Base-by-base conservation (phyloP, 2,113 vertebrate genomes). In the Ardeotis arabs region DNA sequence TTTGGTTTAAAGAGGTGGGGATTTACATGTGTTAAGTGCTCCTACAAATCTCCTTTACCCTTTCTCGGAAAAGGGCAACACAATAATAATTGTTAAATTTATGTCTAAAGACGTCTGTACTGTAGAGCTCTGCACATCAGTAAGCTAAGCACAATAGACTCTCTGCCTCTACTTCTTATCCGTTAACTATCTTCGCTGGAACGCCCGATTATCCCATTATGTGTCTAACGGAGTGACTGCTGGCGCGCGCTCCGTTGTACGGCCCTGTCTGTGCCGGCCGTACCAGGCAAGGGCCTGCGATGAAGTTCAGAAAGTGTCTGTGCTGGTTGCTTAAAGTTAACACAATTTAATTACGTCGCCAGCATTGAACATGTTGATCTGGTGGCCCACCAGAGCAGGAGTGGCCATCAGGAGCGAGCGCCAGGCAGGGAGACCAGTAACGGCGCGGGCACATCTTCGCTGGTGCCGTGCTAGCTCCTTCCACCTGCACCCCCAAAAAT, bases 21-120 rank as follows among this genome's bases (percentile, higher is more conserved):
- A 97, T 98, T 98, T 96, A 88, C 97, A 96, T 89, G 98, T 96
- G 97, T 87, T 97, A 98, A 98, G 93, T 95, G 90, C 97, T 97
- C 93, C 98, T 98, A 98, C 98, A 98, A 98, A 98, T 98, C 98
- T 98, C 96, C 96, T 96, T 90, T 98, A 97, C 97, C 98, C 97
- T 98, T 98, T 98, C 94, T 84, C 56, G 93, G 97, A 98, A 98
- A 98, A 98, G 98, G 98, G 97, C 98, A 98, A 95, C 95, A 87
- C 96, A 97, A 97, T 96, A 98, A 98, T 97, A 97, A 98, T 97
- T 90, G 97, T 67, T 87, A 91, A 97, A 98, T 98, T 98, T 97
- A 98, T 98, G 97, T 60, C 91, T 86, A 7, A 58, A 95, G 97
- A 86, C 73, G 97, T 95, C 97, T 97, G 97, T 90, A 86, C 53